These are phyloP conservation scores for Aphelenchoides avenae DNA, from an alignment of 1,140 invertebrate species.

Conservation along the genomic window DNA sequence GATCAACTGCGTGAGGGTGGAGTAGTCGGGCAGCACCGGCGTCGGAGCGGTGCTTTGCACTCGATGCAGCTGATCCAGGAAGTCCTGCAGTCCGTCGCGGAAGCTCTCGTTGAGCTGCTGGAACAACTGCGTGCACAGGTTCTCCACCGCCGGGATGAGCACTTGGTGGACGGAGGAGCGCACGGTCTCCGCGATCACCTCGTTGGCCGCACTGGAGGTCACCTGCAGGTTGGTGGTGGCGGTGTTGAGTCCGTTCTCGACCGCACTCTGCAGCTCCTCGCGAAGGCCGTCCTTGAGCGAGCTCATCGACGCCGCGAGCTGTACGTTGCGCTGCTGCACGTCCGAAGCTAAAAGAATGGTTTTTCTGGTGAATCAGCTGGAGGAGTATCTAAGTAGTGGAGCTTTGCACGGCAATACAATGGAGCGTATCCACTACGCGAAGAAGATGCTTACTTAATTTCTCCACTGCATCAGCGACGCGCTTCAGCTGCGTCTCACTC, in stretches of 20 bases:
- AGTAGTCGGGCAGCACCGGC: slow-evolving; percentile 2
- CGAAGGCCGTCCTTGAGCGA: slow-evolving; percentile 13
- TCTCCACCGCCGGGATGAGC: slow-evolving; percentile 19
- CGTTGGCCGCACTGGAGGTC: slow-evolving; percentile 19
- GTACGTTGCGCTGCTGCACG: too few species aligned
- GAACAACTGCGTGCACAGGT: slow-evolving; percentile 32
- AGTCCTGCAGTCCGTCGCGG: slow-evolving; percentile 27
- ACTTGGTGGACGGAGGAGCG: slow-evolving; percentile 7
- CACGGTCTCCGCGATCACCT: slow-evolving; percentile 13
- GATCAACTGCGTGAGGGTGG: slow-evolving; percentile 14
- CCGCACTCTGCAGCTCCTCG: slow-evolving; percentile 6
- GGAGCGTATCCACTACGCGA: too few species aligned
- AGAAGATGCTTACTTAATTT: too few species aligned
- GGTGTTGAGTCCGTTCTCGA: slow-evolving; percentile 8
- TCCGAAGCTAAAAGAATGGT: too few species aligned
- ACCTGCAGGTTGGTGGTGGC: slow-evolving; percentile 14
- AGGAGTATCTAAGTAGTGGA: too few species aligned
- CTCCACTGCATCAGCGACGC: too few species aligned
- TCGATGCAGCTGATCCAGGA: slow-evolving; percentile 28
- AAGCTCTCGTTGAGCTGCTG: slow-evolving; percentile 36
- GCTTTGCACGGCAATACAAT: too few species aligned
- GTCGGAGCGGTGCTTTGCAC: neutral
- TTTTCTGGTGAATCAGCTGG: too few species aligned
- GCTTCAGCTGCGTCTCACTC: too few species aligned
- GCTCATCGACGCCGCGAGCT: too few species aligned